Conservation (phyloP, 2,797 vertebrate genomes). For the Euthynnus affinis region DNA sequence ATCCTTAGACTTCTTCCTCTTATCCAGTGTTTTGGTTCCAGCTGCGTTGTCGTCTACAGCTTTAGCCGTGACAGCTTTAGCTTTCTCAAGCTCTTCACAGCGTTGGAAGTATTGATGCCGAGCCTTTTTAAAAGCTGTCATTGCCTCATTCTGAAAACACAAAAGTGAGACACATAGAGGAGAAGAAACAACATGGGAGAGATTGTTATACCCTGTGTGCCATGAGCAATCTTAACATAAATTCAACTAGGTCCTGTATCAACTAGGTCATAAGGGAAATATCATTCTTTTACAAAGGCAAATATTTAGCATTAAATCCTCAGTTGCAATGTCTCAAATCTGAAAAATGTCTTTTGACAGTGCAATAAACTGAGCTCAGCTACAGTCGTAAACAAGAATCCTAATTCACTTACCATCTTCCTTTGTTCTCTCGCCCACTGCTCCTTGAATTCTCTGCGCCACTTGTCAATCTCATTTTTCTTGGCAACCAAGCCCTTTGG, state of each 20-base stretch:
- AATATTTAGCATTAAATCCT: slow-evolving; percentile 14
- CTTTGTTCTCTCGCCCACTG: slow-evolving; percentile 92
- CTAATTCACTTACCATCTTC: slow-evolving; percentile 88
- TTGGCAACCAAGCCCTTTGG: slow-evolving; percentile 91
- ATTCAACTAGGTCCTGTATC: background rate
- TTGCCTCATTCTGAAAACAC: slow-evolving; percentile 85
- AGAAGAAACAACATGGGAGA: slow-evolving; percentile 1
- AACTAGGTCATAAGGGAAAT: background rate
- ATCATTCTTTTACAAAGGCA: slow-evolving; percentile 3
- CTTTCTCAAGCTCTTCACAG: slow-evolving; percentile 91
- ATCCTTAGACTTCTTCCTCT: slow-evolving; percentile 91
- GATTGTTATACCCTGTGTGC: background rate
- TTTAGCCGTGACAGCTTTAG: slow-evolving; percentile 84
- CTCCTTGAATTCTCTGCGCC: slow-evolving; percentile 96
- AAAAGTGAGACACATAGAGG: background rate
- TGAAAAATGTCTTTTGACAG: slow-evolving; percentile 29
- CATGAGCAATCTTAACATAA: background rate
- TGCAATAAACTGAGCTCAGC: slow-evolving; percentile 14
- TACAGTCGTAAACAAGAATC: slow-evolving; percentile 12
- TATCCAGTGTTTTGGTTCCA: slow-evolving; percentile 91
- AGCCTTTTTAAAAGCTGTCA: slow-evolving; percentile 88
- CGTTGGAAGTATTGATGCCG: slow-evolving; percentile 91
- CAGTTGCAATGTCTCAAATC: background rate
- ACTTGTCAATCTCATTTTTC: slow-evolving; percentile 94
- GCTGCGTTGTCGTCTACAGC: slow-evolving; percentile 85